phyloP scores from a whole-genome alignment of 2,888 invertebrate genomes.

The Cancer borealis region DNA sequence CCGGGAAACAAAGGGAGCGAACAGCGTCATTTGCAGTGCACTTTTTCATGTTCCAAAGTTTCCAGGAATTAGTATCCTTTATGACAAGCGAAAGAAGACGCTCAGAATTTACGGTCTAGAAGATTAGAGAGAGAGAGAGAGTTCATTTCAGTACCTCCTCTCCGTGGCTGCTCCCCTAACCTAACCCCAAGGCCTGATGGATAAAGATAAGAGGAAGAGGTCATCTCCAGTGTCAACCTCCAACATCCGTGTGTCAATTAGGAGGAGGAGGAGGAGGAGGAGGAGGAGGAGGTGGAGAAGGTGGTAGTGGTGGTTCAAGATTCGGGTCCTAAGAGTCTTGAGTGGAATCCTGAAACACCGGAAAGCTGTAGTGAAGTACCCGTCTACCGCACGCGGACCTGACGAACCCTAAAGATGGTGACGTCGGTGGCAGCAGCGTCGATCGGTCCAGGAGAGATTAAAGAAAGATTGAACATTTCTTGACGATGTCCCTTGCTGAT shows the following conservation, averaged over 20 bases:
- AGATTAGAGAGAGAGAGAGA: neutral
- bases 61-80: neutral
- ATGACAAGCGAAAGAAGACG: neutral
- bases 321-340: neutral
- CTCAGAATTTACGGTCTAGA: neutral
- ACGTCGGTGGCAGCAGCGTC: neutral
- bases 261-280: neutral
- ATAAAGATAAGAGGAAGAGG: conserved; percentile 37
- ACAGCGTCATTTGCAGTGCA: neutral
- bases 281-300: neutral
- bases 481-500: neutral
- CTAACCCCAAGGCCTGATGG: neutral
- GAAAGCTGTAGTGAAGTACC: neutral
- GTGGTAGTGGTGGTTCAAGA: neutral
- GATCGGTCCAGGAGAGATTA: neutral
- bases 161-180: neutral
- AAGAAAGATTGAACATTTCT: neutral
- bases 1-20: conserved; percentile 10
- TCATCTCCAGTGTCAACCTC: conserved; percentile 24
- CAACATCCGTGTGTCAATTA: conserved; percentile 37
- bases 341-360: conserved; percentile 3
- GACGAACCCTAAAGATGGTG: neutral
- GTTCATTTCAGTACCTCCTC: neutral
- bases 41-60: neutral
- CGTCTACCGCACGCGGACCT: neutral